These are phyloP conservation scores for Orthosia gothica DNA, from an alignment of 2,888 invertebrate genomes.

Conservation along the genomic window DNA sequence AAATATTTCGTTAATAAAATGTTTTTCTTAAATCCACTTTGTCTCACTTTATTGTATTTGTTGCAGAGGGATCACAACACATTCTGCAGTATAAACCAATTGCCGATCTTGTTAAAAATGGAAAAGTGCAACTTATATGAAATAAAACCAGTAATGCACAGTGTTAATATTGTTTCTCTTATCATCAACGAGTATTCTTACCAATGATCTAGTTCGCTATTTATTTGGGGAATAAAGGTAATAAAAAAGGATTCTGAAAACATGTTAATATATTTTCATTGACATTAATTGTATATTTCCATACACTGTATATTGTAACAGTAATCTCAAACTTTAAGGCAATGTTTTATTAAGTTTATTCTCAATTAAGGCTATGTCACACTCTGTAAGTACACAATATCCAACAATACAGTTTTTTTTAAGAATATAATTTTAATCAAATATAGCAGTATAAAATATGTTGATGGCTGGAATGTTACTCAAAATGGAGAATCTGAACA, in stretches of 20 bases:
- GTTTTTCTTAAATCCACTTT: not conserved
- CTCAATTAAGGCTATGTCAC: slow-evolving; percentile 34
- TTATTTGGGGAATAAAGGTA: not conserved
- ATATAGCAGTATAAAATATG: not conserved
- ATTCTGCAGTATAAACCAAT: slow-evolving; percentile 95
- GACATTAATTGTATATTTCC: slow-evolving; percentile 13
- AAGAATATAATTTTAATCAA: not conserved
- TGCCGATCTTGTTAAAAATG: slow-evolving; percentile 94
- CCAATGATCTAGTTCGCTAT: not conserved
- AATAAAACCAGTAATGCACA: slow-evolving; percentile 42
- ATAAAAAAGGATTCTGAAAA: slow-evolving; percentile 16
- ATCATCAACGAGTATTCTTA: not conserved
- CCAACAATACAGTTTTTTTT: not conserved
- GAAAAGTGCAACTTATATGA: slow-evolving; percentile 93
- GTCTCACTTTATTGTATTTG: slow-evolving; percentile 38
- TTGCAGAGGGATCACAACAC: slow-evolving; percentile 94
- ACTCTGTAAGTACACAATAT: slow-evolving; percentile 36
- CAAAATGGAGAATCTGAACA: not conserved
- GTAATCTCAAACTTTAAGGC: slow-evolving; percentile 41
- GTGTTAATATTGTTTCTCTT: slow-evolving; percentile 23
- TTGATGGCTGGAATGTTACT: slow-evolving; percentile 41
- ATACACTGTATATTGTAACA: slow-evolving; percentile 16
- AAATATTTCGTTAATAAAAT: not conserved
- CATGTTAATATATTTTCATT: slow-evolving; percentile 47
- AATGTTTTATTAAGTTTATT: slow-evolving; percentile 25